Conservation (phyloP, 2,113 vertebrate genomes). For the Psettodes erumei region DNA sequence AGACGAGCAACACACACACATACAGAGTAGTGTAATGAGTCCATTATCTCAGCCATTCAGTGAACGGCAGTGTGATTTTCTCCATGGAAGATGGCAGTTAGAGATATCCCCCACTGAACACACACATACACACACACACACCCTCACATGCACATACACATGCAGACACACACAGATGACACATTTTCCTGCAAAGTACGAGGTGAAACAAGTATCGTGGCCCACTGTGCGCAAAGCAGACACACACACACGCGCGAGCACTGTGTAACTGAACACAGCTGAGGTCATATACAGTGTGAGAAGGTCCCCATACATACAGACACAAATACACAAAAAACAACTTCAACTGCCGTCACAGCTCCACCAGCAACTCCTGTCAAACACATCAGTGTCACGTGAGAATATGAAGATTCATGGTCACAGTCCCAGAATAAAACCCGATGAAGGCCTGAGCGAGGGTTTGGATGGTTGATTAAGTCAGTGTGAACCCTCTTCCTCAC, state of each 20-base stretch:
- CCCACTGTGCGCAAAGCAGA: background rate
- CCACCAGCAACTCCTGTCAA: conserved; percentile 14
- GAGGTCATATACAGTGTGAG: no score
- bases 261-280: background rate
- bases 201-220: background rate
- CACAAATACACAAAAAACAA: background rate
- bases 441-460: background rate
- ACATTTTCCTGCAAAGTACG: conserved; percentile 21
- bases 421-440: conserved; percentile 8
- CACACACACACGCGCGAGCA: background rate
- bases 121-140: conserved; percentile 23
- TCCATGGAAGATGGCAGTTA: conserved; percentile 52
- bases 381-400: background rate
- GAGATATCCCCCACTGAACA: conserved; percentile 40
- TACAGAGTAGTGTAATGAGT: conserved; percentile 44
- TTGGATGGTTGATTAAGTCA: conserved; percentile 48
- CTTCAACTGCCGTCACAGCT: background rate
- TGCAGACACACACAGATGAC: background rate
- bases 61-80: conserved; percentile 52
- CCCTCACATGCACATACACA: conserved; percentile 35
- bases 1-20: conserved; percentile 6
- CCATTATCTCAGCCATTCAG: conserved; percentile 54
- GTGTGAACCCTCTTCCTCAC: conserved; percentile 48
- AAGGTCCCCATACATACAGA: no score
- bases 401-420: conserved; percentile 3